These are phyloP conservation scores for Tenthredo amoena DNA, from an alignment of 2,888 invertebrate genomes.

Conservation along the genomic window DNA sequence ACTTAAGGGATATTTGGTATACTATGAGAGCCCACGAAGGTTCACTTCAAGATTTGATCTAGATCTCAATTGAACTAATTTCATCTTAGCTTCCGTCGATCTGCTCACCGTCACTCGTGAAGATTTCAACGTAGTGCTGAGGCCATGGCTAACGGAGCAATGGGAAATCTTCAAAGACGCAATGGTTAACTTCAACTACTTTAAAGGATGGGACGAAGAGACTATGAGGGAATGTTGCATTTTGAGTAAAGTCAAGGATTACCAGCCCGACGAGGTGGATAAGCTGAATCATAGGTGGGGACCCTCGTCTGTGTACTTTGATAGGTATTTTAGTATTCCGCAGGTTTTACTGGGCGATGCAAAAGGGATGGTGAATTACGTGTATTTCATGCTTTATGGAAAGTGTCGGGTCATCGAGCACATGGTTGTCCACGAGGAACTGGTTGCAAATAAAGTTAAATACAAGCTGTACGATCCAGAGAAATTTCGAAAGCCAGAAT, in stretches of 20 bases:
- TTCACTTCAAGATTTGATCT: not conserved
- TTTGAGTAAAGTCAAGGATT: slow-evolving; percentile 82
- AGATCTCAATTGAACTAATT: slow-evolving; percentile 15
- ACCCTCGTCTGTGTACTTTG: not conserved
- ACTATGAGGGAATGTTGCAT: slow-evolving; percentile 84
- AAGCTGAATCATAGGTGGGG: slow-evolving; percentile 77
- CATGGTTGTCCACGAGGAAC: slow-evolving; percentile 77
- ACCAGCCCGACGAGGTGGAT: slow-evolving; percentile 80
- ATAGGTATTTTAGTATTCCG: not conserved
- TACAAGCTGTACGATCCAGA: slow-evolving; percentile 79
- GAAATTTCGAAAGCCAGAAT: slow-evolving; percentile 6
- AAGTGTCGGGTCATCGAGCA: slow-evolving; percentile 83
- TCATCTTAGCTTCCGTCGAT: slow-evolving; percentile 80
- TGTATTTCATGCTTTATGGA: slow-evolving; percentile 82
- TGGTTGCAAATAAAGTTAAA: slow-evolving; percentile 74
- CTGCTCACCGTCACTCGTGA: slow-evolving; percentile 82
- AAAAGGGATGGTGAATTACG: slow-evolving; percentile 74
- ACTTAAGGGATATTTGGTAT: slow-evolving; percentile 8
- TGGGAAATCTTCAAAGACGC: slow-evolving; percentile 83
- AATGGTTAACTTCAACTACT: slow-evolving; percentile 83
- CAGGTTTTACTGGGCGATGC: slow-evolving; percentile 73
- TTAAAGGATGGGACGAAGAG: slow-evolving; percentile 82
- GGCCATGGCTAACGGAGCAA: slow-evolving; percentile 81
- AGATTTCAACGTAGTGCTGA: slow-evolving; percentile 83
- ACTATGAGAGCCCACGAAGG: not conserved